Base-by-base conservation (phyloP, 2,797 vertebrate species). In the Sebastes goodei region DNA sequence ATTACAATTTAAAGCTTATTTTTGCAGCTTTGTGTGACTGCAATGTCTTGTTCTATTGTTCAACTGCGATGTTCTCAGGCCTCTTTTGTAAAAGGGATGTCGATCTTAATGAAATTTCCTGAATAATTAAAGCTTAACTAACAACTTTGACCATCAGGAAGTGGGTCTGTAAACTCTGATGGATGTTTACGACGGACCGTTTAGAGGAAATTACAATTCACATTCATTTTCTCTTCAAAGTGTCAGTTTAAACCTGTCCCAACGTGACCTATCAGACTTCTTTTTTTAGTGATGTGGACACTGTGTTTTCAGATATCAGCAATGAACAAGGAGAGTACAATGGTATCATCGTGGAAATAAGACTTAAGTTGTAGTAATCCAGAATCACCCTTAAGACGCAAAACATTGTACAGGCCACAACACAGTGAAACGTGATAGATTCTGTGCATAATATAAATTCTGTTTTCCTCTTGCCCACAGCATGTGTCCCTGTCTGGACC, bases 321-420 rank as follows among this genome's bases (percentile, higher is more conserved):
- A 66, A 9, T 29, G 33, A 33, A 35, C 52, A 42, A 2, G 10
- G 6, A n/a, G 21, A 46, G 15, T 2, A 65, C 7, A 27, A 14
- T 21, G 7, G 7, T 5, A 8, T 27, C 10, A 15, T 33, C 5
- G 25, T n/a, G 12, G 17, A 52, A 25, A 32, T n/a, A 30, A 27
- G 30, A 46, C 23, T n/a, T 11, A 29, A 12, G n/a, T 21, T 29
- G 38, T 25, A 35, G 33, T 61, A 52, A 52, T 53, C 15, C 14
- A 4, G 2, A 56, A 10, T 0, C 0, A 38, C 6, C n/a, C 1
- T 25, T 11, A 33, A 27, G 3, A 42, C 25, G 53, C 3, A 8
- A 56, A 52, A 61, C 32, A 55, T 1, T 42, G 25, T 27, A 53
- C 32, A 35, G 49, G 27, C 29, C 10, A 11, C 21, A 65, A 38